These are phyloP conservation scores for Oncopeltus fasciatus DNA, from an alignment of 1,140 invertebrate species.

Conservation along the genomic window DNA sequence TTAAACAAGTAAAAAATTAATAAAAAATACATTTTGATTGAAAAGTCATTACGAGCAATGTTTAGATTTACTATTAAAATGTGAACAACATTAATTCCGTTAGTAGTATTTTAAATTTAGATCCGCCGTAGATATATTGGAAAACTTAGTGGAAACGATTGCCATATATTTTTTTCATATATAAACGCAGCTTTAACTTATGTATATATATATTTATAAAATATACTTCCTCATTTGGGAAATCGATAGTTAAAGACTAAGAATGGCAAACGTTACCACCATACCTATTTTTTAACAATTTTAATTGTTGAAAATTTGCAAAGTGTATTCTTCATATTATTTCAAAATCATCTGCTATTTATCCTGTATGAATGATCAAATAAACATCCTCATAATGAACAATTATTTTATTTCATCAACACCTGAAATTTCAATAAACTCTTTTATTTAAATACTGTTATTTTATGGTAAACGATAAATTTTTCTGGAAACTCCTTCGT, in stretches of 20 bases:
- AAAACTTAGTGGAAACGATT: neutral
- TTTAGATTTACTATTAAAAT: constrained; percentile 1
- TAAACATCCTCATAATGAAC: neutral
- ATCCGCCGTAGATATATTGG: too few relatives aligned
- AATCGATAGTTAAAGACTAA: neutral
- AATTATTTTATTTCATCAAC: neutral
- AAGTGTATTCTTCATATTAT: neutral
- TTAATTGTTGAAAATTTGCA: neutral
- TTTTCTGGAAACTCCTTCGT: too few relatives aligned
- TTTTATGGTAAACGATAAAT: too few relatives aligned
- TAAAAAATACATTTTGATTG: neutral
- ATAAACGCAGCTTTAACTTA: neutral
- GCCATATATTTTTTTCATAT: neutral
- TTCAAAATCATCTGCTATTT: neutral
- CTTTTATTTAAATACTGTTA: too few relatives aligned
- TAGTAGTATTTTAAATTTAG: neutral
- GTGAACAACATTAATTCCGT: neutral
- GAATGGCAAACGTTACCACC: constrained; percentile 1
- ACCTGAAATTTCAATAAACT: too few relatives aligned
- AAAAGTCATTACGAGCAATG: neutral
- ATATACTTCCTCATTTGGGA: neutral
- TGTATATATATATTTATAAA: neutral
- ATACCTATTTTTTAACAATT: neutral
- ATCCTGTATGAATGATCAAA: constrained; percentile 10
- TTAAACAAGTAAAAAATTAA: neutral